A percentile compares a stretch with the other conserved stretches of the same genome.
Evolutionary conservation across 2,797 vertebrate genomes (phyloP).

Genomic region (Basileuterus tristriatus): DNA sequence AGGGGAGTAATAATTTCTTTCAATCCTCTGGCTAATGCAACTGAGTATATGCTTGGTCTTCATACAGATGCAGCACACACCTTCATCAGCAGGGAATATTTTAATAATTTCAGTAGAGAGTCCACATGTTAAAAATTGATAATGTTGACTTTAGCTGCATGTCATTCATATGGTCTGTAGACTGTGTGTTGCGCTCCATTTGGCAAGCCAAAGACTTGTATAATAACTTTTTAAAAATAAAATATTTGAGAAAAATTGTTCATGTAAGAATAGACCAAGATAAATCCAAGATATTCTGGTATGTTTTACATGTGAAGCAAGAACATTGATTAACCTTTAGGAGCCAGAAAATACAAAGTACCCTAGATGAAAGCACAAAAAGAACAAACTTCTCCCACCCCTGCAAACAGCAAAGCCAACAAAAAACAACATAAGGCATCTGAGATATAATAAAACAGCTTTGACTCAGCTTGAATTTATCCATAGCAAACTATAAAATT

Average conservation of each 20-base stretch:
- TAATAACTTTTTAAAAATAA: not conserved
- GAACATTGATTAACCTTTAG: not conserved
- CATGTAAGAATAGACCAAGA: not conserved
- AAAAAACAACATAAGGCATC: not conserved
- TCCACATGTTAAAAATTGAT: not conserved
- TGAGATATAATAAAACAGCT: not conserved
- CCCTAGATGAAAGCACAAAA: not conserved
- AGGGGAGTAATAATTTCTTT: not conserved
- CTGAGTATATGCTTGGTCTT: not conserved
- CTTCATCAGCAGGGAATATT: not conserved
- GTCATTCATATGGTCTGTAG: not conserved
- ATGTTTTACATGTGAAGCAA: not conserved
- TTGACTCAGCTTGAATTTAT: not conserved
- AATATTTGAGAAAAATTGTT: not conserved
- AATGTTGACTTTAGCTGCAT: not conserved
- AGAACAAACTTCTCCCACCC: not conserved
- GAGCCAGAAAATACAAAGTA: not conserved
- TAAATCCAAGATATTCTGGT: not conserved
- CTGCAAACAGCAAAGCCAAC: not conserved
- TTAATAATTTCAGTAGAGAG: not conserved
- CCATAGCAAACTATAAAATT: not conserved
- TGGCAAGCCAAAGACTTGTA: not conserved
- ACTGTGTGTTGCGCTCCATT: not conserved
- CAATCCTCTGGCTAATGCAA: not conserved
- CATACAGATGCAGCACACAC: not conserved